These are phyloP conservation scores for Serilophus lunatus DNA, from an alignment of 2,113 vertebrate species.

Conservation along the genomic window DNA sequence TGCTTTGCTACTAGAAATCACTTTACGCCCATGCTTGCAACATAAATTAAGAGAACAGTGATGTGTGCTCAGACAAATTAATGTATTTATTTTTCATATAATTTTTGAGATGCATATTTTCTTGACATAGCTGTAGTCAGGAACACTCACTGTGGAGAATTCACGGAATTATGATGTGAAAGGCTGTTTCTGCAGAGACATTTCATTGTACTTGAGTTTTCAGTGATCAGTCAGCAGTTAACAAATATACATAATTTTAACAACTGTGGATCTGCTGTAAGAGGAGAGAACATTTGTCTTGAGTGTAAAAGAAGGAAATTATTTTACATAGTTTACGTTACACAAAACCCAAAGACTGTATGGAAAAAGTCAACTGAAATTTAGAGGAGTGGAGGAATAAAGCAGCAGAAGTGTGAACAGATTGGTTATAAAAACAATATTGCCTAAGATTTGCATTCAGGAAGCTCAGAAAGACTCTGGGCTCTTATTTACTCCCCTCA, in stretches of 20 bases:
- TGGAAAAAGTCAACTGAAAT: background rate
- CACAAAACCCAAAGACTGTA: background rate
- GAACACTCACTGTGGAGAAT: background rate
- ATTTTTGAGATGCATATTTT: background rate
- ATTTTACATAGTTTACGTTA: background rate
- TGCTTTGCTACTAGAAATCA: background rate
- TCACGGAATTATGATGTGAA: background rate
- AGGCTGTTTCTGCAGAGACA: background rate
- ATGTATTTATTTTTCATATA: background rate
- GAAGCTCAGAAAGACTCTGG: background rate
- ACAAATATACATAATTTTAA: background rate
- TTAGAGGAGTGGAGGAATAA: background rate
- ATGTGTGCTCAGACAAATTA: background rate
- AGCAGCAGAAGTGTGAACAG: constrained; percentile 1
- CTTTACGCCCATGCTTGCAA: background rate
- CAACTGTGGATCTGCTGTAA: background rate
- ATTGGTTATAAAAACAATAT: constrained; percentile 18
- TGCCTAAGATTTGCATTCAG: background rate
- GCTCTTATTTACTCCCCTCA: background rate
- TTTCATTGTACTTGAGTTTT: background rate
- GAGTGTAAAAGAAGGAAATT: background rate
- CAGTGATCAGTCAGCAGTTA: background rate
- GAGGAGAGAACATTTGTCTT: background rate
- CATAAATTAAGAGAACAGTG: background rate
- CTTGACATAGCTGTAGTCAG: background rate